These are phyloP conservation scores for Drosophila pachea DNA, from an alignment of 1,140 invertebrate species.

Conservation along the genomic window DNA sequence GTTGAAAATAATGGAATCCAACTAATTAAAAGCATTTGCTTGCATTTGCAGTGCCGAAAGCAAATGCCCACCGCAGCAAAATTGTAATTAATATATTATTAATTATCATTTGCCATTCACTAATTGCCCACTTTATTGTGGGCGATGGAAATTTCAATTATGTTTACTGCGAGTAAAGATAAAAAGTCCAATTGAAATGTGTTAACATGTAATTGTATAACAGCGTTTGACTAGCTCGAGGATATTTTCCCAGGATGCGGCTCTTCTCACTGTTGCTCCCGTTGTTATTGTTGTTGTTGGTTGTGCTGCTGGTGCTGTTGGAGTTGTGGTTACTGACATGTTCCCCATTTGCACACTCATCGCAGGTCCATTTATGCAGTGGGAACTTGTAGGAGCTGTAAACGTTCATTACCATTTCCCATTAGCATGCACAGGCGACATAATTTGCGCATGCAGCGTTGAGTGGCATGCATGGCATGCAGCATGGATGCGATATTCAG, in stretches of 20 bases:
- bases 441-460: constrained; percentile 51
- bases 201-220: constrained; percentile 12
- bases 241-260: not conserved
- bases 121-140: not conserved
- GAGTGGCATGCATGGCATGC: constrained; percentile 16
- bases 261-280: not conserved
- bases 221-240: constrained; percentile 1
- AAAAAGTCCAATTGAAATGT: constrained; percentile 8
- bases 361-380: constrained; percentile 53
- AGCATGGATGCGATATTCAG: constrained; percentile 3
- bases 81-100: constrained; percentile 22
- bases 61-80: not conserved
- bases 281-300: constrained; percentile 9
- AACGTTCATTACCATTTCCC: constrained; percentile 67
- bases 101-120: not conserved
- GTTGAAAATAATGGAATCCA: not conserved
- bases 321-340: constrained; percentile 28
- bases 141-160: constrained; percentile 2
- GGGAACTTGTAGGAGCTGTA: constrained; percentile 56
- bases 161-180: not conserved
- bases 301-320: not conserved
- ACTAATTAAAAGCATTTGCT: not conserved
- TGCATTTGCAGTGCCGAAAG: constrained; percentile 5
- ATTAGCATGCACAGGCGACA: constrained; percentile 65
- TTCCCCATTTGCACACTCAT: constrained; percentile 33